Percentiles rank a stretch among this genome's conserved stretches.
These are phyloP conservation scores for Brachionus manjavacas DNA, from an alignment of 1,140 invertebrate genomes.

Conservation along the genomic window DNA sequence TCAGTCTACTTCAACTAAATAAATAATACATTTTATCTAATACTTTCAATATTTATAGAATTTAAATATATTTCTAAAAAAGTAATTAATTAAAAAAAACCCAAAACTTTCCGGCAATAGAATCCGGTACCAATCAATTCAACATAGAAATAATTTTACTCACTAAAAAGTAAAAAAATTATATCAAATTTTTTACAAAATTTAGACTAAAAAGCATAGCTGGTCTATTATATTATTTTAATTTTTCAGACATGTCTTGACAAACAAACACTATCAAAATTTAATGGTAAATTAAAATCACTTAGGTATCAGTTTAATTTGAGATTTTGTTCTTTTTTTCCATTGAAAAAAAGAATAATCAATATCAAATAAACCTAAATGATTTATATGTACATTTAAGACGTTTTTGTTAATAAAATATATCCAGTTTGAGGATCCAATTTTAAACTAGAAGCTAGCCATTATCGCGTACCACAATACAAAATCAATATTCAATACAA, in stretches of 20 bases:
- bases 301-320: neutral
- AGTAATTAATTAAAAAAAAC: too few species aligned
- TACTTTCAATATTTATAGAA: too few species aligned
- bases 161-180: too few species aligned
- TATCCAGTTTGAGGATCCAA: neutral
- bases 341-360: neutral
- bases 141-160: too few species aligned
- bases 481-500: neutral
- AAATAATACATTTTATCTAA: too few species aligned
- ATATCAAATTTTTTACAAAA: too few species aligned
- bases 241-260: neutral
- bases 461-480: neutral
- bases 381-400: neutral
- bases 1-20: too few species aligned
- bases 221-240: neutral
- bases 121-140: too few species aligned
- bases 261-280: neutral
- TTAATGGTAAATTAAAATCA: neutral
- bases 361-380: neutral
- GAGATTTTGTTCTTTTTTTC: neutral
- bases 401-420: neutral
- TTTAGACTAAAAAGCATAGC: too few species aligned
- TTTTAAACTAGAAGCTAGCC: neutral
- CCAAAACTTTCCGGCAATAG: too few species aligned
- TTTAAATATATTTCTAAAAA: too few species aligned